phyloP scores from a whole-genome alignment of 1,140 invertebrate species.

The Dryas iulia region DNA sequence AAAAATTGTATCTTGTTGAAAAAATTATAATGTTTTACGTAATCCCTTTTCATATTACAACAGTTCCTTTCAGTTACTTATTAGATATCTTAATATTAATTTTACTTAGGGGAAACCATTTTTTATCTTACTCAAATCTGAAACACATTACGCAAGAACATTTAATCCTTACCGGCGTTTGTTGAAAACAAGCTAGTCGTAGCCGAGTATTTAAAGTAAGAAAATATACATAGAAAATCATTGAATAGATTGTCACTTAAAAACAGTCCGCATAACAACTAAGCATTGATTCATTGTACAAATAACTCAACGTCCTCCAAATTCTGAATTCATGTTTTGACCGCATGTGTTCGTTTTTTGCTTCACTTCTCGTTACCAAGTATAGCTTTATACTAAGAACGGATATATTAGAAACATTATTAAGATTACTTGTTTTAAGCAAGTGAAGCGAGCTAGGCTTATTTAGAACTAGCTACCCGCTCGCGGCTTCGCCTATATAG shows the following conservation, averaged over 20 bases:
- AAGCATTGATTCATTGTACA: constrained; percentile 36
- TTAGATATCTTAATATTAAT: too few relatives aligned
- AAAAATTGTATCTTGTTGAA: too few relatives aligned
- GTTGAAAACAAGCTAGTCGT: too few relatives aligned
- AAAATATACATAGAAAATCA: background rate
- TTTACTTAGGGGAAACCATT: too few relatives aligned
- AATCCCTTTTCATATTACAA: too few relatives aligned
- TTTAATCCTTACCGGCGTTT: too few relatives aligned
- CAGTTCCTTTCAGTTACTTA: too few relatives aligned
- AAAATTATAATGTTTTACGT: too few relatives aligned
- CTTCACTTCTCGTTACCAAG: constrained; percentile 14
- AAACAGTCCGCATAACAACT: constrained; percentile 27
- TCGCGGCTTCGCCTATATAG: too few relatives aligned
- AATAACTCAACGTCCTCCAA: constrained; percentile 38
- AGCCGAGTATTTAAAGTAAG: background rate
- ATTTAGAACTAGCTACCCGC: too few relatives aligned
- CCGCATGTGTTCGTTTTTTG: constrained; percentile 40
- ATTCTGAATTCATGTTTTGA: constrained; percentile 39
- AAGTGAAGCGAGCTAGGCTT: background rate
- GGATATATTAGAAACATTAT: background rate
- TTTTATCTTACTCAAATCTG: too few relatives aligned
- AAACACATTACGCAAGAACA: too few relatives aligned
- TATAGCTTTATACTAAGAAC: constrained; percentile 1
- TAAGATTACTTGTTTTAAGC: background rate
- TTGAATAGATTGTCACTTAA: constrained; percentile 20